Base-by-base conservation (phyloP, 2,888 invertebrate species). In the Lasioglossum vierecki region DNA sequence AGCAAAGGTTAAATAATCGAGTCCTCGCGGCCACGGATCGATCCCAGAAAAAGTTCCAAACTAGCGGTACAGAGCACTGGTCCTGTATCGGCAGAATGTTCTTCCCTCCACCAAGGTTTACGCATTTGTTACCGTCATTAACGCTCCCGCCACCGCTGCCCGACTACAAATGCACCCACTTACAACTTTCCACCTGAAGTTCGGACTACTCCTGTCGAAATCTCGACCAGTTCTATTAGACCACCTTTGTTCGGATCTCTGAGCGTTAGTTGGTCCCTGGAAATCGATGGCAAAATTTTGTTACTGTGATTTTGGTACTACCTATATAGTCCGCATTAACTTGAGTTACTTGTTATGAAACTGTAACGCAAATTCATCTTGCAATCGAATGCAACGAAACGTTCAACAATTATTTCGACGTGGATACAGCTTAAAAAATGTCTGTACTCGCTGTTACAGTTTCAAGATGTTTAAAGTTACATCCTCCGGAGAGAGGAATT, bases 1-100 rank as follows among this genome's bases (percentile, higher is more conserved):
- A 8, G 49, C n/a, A 13, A 13, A 66, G 35, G 44, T 74, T 83
- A 63, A 84, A 83, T 83, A 84, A 83, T 84, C 84, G 77, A 77
- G 60, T 53, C 70, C 70, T 4, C 22, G 2, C 63, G 22, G 30
- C 63, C 15, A 63, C 30, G 63, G 30, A 79, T 79, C 78, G 60
- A 74, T 77, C 77, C 35, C 57, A 53, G 35, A 41, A 49, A 44
- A 83, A 68, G 49, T 83, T 76, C 9, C 11, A 30, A 82, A 82
- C 82, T 66, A 60, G 0, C 44, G 44, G 35, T 35, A 53, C 82
- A 39, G n/a, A 18, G 22, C 5, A 0, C 44, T 13, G 35, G 44
- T 39, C 57, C 9, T 30, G 57, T 41, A 53, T 41, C 71, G 63
- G 15, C 11, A 39, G 57, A 81, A 74, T 39, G 71, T 71, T 78